Percentiles rank a stretch among this genome's conserved stretches.
Conservation (phyloP, 2,888 invertebrate genomes). For the Rutpela maculata region DNA sequence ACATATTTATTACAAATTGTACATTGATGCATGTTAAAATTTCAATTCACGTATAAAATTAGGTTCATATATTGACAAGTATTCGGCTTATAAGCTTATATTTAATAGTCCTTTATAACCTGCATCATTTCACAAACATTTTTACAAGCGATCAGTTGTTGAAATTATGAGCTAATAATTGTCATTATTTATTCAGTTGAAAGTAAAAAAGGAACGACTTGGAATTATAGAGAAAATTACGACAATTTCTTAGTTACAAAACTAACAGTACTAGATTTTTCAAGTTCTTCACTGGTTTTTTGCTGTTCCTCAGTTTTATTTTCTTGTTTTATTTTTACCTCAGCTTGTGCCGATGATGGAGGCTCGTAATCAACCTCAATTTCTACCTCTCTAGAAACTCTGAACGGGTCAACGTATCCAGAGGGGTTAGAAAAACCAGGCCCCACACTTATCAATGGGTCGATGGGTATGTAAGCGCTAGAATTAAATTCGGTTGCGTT, state of each 20-base stretch:
- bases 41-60: too few species aligned
- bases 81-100: too few species aligned
- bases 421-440: constrained; percentile 4
- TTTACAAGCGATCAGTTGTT: too few species aligned
- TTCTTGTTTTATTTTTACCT: constrained; percentile 45
- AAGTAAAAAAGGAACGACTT: too few species aligned
- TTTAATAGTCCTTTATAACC: too few species aligned
- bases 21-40: too few species aligned
- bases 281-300: neutral
- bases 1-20: too few species aligned
- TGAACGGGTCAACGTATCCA: constrained; percentile 7
- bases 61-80: too few species aligned
- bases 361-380: constrained; percentile 52
- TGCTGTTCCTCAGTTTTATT: neutral
- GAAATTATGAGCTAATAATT: too few species aligned
- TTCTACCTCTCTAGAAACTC: constrained; percentile 46
- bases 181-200: too few species aligned
- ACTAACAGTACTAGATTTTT: neutral
- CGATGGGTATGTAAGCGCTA: neutral
- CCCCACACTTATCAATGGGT: constrained; percentile 30
- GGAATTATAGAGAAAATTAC: neutral
- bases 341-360: constrained; percentile 45
- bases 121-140: too few species aligned
- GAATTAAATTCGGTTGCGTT: neutral
- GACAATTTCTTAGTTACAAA: neutral